Evolutionary conservation across 2,113 vertebrate genomes (phyloP).

Genomic region (Oryzias melastigma): DNA sequence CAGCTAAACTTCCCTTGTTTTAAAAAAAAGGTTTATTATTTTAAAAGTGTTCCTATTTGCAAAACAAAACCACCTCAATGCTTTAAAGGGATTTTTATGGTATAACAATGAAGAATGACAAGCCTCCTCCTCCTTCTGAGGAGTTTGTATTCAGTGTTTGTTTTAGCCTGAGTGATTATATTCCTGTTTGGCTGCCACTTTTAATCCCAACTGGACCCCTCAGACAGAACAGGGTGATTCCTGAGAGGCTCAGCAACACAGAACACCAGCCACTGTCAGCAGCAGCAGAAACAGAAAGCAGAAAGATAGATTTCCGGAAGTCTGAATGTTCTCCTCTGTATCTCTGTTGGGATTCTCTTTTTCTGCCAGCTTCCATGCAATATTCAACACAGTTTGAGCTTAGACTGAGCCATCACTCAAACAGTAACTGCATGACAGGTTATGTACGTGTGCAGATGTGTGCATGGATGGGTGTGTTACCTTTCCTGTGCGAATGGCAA

Average conservation of each 20-base stretch:
- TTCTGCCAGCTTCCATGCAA: constrained; percentile 49
- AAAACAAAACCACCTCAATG: constrained; percentile 49
- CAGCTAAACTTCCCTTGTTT: no score
- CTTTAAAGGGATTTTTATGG: constrained; percentile 53
- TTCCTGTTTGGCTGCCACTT: constrained; percentile 60
- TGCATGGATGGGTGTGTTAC: constrained; percentile 4
- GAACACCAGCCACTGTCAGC: constrained; percentile 52
- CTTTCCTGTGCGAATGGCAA: constrained; percentile 2
- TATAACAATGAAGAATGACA: constrained; percentile 60
- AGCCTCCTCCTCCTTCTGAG: constrained; percentile 46
- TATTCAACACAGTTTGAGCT: constrained; percentile 58
- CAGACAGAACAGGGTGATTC: constrained; percentile 60
- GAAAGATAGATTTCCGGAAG: constrained; percentile 37
- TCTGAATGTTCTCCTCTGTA: constrained; percentile 39
- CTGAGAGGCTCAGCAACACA: constrained; percentile 54
- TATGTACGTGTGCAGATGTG: constrained; percentile 9
- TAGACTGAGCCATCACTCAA: constrained; percentile 56
- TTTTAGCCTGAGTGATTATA: constrained; percentile 64
- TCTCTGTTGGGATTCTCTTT: constrained; percentile 50
- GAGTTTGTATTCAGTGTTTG: constrained; percentile 59
- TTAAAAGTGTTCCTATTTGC: constrained; percentile 15
- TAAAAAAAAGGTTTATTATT: no score
- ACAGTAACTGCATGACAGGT: constrained; percentile 38
- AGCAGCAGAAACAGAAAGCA: constrained; percentile 30
- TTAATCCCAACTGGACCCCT: constrained; percentile 52